These are phyloP conservation scores for Chamaea fasciata DNA, from an alignment of 2,113 vertebrate genomes.

Conservation along the genomic window DNA sequence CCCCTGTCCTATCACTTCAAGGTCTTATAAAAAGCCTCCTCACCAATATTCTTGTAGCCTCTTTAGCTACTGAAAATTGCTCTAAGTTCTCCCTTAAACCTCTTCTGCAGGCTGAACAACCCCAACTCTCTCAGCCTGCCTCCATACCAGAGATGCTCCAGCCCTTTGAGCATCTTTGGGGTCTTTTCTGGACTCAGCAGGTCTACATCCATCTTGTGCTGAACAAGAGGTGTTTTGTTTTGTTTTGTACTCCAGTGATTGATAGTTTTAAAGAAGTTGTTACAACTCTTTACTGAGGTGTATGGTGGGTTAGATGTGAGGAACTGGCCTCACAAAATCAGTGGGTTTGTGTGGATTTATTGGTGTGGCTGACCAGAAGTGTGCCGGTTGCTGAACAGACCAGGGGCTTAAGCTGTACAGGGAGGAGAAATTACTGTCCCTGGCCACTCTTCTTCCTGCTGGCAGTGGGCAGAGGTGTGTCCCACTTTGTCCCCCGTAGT, in stretches of 20 bases:
- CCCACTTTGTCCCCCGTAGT: background rate
- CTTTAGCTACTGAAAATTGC: background rate
- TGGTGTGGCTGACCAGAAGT: background rate
- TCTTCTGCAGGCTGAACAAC: background rate
- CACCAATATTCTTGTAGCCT: background rate
- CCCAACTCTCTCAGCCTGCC: background rate
- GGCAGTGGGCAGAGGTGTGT: background rate
- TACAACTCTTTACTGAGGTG: background rate
- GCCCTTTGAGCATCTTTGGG: background rate
- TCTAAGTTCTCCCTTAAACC: background rate
- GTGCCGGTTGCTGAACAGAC: background rate
- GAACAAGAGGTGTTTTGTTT: background rate
- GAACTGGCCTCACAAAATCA: background rate
- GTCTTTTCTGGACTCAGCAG: background rate
- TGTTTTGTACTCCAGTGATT: background rate
- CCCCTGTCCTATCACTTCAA: background rate
- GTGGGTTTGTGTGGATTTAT: background rate
- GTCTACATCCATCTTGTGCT: background rate
- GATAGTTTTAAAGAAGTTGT: background rate
- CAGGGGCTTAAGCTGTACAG: accelerated
- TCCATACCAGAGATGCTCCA: background rate
- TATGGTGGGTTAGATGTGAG: background rate
- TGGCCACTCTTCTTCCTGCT: background rate
- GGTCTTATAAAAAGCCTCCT: background rate
- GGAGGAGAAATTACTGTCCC: background rate